Evolutionary conservation across 2,113 vertebrate species (phyloP).

Genomic region (Chionodraco myersi): DNA sequence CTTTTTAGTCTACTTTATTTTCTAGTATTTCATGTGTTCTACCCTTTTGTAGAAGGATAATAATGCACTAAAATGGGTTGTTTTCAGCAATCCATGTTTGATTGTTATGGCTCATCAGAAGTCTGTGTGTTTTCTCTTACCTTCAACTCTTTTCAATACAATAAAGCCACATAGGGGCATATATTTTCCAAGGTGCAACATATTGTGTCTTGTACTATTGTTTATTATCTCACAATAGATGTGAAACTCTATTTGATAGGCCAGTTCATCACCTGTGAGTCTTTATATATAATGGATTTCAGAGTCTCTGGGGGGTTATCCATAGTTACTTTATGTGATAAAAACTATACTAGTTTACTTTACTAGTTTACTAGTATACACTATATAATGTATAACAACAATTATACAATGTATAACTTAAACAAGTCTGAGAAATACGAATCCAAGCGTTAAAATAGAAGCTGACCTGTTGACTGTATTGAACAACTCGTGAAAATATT

Average conservation of each 20-base stretch:
- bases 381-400: not conserved
- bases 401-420: not conserved
- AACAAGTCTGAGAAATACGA: not conserved
- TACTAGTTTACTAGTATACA: no score
- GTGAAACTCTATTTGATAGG: slow-evolving; percentile 2
- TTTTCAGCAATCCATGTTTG: slow-evolving; percentile 43
- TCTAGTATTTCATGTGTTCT: slow-evolving; percentile 21
- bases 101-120: slow-evolving; percentile 8
- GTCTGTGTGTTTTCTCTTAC: not conserved
- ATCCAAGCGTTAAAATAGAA: not conserved
- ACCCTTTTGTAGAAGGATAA: not conserved
- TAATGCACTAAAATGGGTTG: slow-evolving; percentile 26
- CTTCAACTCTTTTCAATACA: slow-evolving; percentile 15
- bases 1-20: slow-evolving; percentile 16
- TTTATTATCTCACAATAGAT: slow-evolving; percentile 16
- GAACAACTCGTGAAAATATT: not conserved
- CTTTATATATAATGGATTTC: slow-evolving; percentile 6
- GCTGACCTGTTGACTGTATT: not conserved
- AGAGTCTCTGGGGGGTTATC: not conserved
- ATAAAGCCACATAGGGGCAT: slow-evolving; percentile 18
- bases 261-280: slow-evolving; percentile 15
- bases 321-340: not conserved
- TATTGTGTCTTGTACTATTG: slow-evolving; percentile 11
- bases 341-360: not conserved
- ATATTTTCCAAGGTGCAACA: slow-evolving; percentile 11